Base-by-base conservation (phyloP, 2,113 vertebrate species). In the Festucalex cinctus region DNA sequence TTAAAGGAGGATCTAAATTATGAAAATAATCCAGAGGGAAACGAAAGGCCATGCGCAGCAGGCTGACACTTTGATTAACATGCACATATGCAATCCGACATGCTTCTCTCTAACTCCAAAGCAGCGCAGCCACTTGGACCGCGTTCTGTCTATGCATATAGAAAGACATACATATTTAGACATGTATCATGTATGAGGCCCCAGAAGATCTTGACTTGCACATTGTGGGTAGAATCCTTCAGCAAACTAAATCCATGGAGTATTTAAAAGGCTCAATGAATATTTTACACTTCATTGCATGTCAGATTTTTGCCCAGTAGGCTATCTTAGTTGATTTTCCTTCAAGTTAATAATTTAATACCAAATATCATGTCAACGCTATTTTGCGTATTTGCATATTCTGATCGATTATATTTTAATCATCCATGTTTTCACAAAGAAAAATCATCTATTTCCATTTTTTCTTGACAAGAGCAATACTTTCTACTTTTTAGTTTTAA, bases 1-100 rank as follows among this genome's bases (percentile, higher is more conserved):
- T 58, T 58, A 9, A 64, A 58, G 63, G 63, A 67, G 22, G n/a
- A 48, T 3, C 59, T 80, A 32, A 73, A 81, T 78, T 36, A 81
- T 83, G 64, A 68, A 83, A 0, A 20, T 9, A 2, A 41, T 67
- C 58, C 58, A 51, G 63, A 48, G 44, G 62, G 24, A 73, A 64
- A 82, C 13, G 1, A 65, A 75, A 24, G 36, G 53, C 65, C 39
- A 69, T 75, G 68, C 49, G 69, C 49, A 39, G 13, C 24, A 26
- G 32, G 28, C 61, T 73, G 63, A 46, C 66, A 16, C 51, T 73
- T 39, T 77, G 53, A 80, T 70, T 68, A 70, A 73, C 64, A 67
- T 49, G 54, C 62, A 58, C 36, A 35, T 24, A 73, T 41, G 65
- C 49, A 43, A 70, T 64, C 43, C 39, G 74, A 76, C 66, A 61